Evolutionary conservation across 2,888 invertebrate species (phyloP).

Genomic region (Osmoderma eremita): DNA sequence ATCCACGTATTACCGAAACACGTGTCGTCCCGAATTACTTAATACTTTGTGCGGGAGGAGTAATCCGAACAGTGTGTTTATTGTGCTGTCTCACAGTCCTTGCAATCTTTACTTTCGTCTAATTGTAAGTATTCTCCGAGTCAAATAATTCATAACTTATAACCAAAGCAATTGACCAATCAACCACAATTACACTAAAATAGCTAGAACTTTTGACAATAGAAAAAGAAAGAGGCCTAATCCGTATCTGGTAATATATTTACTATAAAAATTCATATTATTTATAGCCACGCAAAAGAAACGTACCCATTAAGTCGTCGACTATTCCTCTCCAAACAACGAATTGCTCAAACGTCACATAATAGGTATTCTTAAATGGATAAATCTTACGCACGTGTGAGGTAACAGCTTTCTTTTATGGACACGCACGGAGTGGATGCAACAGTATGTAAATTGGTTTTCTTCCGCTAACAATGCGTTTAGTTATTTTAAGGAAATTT

Average conservation of each 20-base stretch:
- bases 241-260: not conserved
- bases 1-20: too few relatives aligned
- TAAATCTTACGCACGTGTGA: conserved; percentile 30
- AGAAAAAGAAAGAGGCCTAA: not conserved
- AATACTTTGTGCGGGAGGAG: too few relatives aligned
- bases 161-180: too few relatives aligned
- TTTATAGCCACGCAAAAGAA: not conserved
- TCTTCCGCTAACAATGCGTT: conserved; percentile 28
- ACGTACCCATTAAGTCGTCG: not conserved
- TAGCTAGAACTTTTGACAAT: not conserved
- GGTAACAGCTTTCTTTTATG: conserved; percentile 27
- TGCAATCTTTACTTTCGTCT: too few relatives aligned
- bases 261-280: not conserved
- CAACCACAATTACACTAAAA: too few relatives aligned
- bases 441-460: conserved; percentile 30
- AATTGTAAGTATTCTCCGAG: too few relatives aligned
- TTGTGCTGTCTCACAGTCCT: too few relatives aligned
- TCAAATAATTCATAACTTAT: too few relatives aligned
- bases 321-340: not conserved
- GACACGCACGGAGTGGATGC: conserved; percentile 10
- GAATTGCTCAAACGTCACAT: not conserved
- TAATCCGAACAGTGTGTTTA: too few relatives aligned
- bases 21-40: too few relatives aligned
- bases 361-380: conserved; percentile 3
- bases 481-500: conserved; percentile 27